A percentile compares a stretch with the other conserved stretches of the same genome.
phyloP scores from a whole-genome alignment of 1,140 invertebrate species.

The Drosophila tsacasi region DNA sequence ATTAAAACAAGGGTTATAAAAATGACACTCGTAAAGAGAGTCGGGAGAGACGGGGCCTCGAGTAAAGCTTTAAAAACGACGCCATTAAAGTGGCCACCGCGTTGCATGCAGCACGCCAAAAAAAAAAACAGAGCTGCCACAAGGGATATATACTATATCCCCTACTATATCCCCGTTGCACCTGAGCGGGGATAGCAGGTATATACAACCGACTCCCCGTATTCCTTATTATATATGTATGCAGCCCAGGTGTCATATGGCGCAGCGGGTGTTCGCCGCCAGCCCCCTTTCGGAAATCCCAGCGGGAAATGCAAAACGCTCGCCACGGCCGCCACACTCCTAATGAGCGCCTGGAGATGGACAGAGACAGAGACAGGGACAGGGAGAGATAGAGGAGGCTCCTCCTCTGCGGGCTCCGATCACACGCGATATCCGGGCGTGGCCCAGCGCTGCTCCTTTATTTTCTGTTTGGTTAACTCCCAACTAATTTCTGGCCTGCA shows the following conservation, averaged over 20 bases:
- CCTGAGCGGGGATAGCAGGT: conserved; percentile 55
- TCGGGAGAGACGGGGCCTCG: conserved; percentile 6
- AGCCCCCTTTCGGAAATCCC: conserved; percentile 61
- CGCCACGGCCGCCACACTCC: conserved; percentile 41
- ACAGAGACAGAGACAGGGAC: background rate
- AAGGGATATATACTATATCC: conserved; percentile 9
- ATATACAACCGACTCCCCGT: conserved; percentile 1
- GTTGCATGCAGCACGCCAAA: conserved; percentile 71
- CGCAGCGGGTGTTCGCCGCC: conserved; percentile 68
- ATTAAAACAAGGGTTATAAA: conserved; percentile 76
- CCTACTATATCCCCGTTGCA: conserved; percentile 45
- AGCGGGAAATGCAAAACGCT: conserved; percentile 78
- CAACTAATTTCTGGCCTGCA: conserved; percentile 68
- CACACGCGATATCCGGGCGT: conserved; percentile 76
- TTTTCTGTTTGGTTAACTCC: conserved; percentile 47
- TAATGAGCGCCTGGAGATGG: conserved; percentile 75
- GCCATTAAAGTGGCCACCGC: conserved; percentile 73
- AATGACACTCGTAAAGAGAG: conserved; percentile 75
- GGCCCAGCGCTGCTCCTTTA: conserved; percentile 49
- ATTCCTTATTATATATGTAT: conserved; percentile 1
- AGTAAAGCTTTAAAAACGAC: conserved; percentile 77
- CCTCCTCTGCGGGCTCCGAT: conserved; percentile 7
- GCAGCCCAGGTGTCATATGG: conserved; percentile 69
- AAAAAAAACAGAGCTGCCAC: conserved; percentile 24
- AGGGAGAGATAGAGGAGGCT: background rate